Conservation (phyloP, 1,140 invertebrate species). For the Eriocheir sinensis region DNA sequence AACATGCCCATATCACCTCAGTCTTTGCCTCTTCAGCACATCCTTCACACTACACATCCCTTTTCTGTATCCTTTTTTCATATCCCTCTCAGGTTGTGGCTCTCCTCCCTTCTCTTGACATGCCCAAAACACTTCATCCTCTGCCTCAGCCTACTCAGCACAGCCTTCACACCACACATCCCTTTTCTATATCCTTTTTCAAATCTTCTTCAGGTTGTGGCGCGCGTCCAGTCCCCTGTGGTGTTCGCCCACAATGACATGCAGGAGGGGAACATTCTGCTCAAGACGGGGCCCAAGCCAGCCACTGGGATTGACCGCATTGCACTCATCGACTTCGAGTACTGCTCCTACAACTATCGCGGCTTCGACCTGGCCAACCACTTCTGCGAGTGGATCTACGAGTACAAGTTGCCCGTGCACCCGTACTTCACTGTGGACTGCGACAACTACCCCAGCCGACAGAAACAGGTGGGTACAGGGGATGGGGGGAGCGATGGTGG, state of each 20-base stretch:
- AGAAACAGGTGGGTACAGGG: constrained; percentile 88
- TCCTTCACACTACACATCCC: no score
- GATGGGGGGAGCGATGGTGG: neutral
- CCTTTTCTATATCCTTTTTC: no score
- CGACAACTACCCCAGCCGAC: constrained; percentile 88
- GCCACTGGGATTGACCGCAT: constrained; percentile 80
- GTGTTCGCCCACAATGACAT: constrained; percentile 99
- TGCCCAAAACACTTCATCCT: no score
- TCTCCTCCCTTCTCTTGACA: no score
- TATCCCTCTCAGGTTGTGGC: no score
- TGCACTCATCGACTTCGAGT: constrained; percentile 94
- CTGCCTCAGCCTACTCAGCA: no score
- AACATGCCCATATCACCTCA: no score
- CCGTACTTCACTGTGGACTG: constrained; percentile 89
- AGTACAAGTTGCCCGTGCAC: constrained; percentile 90
- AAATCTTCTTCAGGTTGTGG: no score
- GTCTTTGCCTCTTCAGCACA: no score
- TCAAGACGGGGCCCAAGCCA: constrained; percentile 79
- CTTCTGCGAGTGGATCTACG: constrained; percentile 96
- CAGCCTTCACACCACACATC: no score
- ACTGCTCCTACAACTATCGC: constrained; percentile 95
- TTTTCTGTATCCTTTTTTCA: no score
- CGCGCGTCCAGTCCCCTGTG: constrained; percentile 87
- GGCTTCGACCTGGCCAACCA: constrained; percentile 98
- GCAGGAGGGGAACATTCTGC: constrained; percentile 92